A percentile compares a stretch with the other conserved stretches of the same genome.
Evolutionary conservation across 2,888 invertebrate genomes (phyloP).

Genomic region (Leucophenga montana): DNA sequence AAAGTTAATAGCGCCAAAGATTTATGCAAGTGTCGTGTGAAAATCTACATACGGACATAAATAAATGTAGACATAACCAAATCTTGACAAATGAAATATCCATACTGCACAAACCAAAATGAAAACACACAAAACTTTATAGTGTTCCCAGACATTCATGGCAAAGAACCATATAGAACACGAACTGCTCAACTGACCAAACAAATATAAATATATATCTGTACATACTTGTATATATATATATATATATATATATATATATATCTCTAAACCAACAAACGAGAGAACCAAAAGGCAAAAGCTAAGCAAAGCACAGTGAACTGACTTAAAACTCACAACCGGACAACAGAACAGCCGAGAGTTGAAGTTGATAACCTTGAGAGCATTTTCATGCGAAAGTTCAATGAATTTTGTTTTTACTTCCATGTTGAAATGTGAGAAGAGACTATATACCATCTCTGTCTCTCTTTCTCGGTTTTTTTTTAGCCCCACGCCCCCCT

Average conservation of each 20-base stretch:
- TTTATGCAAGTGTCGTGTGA: neutral
- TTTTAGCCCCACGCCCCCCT: too few relatives aligned
- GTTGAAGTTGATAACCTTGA: conserved; percentile 72
- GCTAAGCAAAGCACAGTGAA: conserved; percentile 6
- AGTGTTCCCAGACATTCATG: too few relatives aligned
- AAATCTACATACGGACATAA: neutral
- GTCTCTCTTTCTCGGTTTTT: neutral
- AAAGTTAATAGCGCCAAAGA: neutral
- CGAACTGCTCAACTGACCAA: conserved; percentile 1
- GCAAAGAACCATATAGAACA: neutral
- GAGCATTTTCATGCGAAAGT: conserved; percentile 72
- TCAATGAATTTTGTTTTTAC: conserved; percentile 71
- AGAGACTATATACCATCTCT: conserved; percentile 40
- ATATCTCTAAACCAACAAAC: too few relatives aligned
- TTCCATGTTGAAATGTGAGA: conserved; percentile 60
- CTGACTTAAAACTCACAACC: conserved; percentile 35
- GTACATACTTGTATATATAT: neutral
- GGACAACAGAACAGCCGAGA: conserved; percentile 59
- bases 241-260: too few relatives aligned
- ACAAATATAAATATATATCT: conserved; percentile 2
- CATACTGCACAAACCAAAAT: neutral
- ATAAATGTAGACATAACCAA: too few relatives aligned
- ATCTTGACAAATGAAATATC: too few relatives aligned
- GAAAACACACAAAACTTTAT: neutral
- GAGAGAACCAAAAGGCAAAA: neutral